These are phyloP conservation scores for Cantharis nigra DNA, from an alignment of 2,888 invertebrate genomes.

Conservation along the genomic window DNA sequence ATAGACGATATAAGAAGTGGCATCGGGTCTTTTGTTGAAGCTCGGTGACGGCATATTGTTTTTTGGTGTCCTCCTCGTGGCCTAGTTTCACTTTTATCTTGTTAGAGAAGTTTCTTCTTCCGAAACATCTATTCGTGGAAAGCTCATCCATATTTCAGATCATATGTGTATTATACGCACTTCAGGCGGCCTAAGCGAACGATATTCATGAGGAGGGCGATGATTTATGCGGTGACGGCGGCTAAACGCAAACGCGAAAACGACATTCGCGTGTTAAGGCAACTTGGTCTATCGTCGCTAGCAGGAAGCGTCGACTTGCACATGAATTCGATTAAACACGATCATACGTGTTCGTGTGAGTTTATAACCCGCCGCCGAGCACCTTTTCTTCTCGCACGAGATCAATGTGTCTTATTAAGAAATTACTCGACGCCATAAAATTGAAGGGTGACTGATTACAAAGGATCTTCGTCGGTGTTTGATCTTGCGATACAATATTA, in stretches of 20 bases:
- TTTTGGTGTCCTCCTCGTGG: slow-evolving; percentile 18
- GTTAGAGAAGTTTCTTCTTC: slow-evolving; percentile 36
- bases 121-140: slow-evolving; percentile 38
- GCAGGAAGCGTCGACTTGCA: slow-evolving; percentile 10
- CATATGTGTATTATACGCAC: slow-evolving; percentile 46
- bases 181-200: slow-evolving; percentile 37
- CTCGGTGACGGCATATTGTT: slow-evolving; percentile 23
- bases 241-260: slow-evolving; percentile 26
- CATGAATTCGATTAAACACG: not conserved
- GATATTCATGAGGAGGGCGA: slow-evolving; percentile 42
- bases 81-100: slow-evolving; percentile 32
- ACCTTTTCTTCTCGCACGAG: slow-evolving; percentile 9
- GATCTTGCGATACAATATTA: slow-evolving; percentile 25
- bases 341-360: not conserved
- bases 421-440: slow-evolving; percentile 23
- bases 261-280: slow-evolving; percentile 1
- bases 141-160: slow-evolving; percentile 46
- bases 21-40: slow-evolving; percentile 10
- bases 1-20: slow-evolving; percentile 24
- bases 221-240: slow-evolving; percentile 41
- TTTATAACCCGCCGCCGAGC: not conserved
- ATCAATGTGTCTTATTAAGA: slow-evolving; percentile 18
- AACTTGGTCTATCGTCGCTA: slow-evolving; percentile 4
- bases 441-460: slow-evolving; percentile 26
- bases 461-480: slow-evolving; percentile 23